phyloP scores from a whole-genome alignment of 2,113 vertebrate genomes.

The Ramphastos sulfuratus region DNA sequence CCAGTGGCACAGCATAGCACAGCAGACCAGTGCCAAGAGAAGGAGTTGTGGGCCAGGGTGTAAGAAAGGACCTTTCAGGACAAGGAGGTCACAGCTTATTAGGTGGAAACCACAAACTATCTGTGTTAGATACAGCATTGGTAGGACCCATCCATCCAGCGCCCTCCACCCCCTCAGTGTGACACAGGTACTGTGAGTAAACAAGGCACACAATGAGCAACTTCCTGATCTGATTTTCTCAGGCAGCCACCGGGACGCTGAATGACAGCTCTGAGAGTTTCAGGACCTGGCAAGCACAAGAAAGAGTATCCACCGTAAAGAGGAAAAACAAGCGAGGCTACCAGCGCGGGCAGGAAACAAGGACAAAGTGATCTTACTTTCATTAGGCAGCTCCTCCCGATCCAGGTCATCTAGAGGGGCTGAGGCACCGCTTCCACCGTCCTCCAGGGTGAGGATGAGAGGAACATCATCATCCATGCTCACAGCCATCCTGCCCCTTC shows the following conservation, averaged over 20 bases:
- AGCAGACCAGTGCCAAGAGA: background rate
- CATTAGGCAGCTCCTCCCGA: constrained; percentile 74
- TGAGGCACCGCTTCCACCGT: constrained; percentile 73
- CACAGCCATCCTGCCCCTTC: constrained; percentile 70
- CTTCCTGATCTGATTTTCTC: background rate
- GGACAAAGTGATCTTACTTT: constrained; percentile 79
- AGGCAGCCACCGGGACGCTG: fast-evolving
- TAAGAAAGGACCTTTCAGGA: background rate
- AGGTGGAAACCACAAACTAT: fast-evolving
- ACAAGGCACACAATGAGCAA: background rate
- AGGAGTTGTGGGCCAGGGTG: background rate
- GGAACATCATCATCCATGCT: constrained; percentile 90
- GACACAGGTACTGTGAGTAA: background rate
- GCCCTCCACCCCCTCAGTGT: fast-evolving
- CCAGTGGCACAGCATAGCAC: background rate
- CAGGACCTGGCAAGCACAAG: background rate
- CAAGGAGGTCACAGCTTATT: background rate
- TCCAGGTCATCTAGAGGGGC: constrained; percentile 72
- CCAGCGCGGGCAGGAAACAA: background rate
- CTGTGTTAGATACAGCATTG: fast-evolving
- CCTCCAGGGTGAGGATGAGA: constrained; percentile 93
- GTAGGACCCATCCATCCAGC: fast-evolving
- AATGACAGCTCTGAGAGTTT: background rate
- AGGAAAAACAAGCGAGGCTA: background rate
- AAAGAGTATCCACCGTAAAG: background rate